Conservation (phyloP, 1,140 invertebrate genomes). For the Tetraneura akinire region DNA sequence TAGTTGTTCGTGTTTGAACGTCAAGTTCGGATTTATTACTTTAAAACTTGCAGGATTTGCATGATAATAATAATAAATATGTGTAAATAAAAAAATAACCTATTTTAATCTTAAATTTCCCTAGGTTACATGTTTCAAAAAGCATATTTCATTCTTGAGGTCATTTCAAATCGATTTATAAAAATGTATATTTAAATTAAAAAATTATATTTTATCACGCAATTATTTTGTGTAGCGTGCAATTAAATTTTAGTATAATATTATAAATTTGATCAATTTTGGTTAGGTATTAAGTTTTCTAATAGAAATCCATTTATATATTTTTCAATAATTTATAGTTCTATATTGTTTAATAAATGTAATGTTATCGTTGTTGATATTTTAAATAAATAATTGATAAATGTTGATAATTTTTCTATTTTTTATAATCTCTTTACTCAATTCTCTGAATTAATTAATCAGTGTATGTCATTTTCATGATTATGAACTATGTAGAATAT, state of each 20-base stretch:
- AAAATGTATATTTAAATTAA: neutral
- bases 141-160: neutral
- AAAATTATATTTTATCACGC: slow-evolving; percentile 12
- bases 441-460: slow-evolving; percentile 14
- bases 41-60: neutral
- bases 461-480: too few relatives aligned
- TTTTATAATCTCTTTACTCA: neutral
- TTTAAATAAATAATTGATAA: neutral
- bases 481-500: too few relatives aligned
- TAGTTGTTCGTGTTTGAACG: neutral
- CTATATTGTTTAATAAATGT: too few relatives aligned
- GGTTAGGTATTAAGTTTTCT: too few relatives aligned
- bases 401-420: neutral
- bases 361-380: neutral
- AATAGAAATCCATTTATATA: too few relatives aligned
- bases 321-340: too few relatives aligned
- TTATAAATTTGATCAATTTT: too few relatives aligned
- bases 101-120: neutral
- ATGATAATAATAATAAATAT: too few relatives aligned
- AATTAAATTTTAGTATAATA: too few relatives aligned
- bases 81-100: too few relatives aligned
- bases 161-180: neutral
- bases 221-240: too few relatives aligned
- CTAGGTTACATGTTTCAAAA: neutral
- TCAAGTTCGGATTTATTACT: neutral